These are phyloP conservation scores for Leuciscus idus DNA, from an alignment of 2,113 vertebrate genomes.

Conservation along the genomic window DNA sequence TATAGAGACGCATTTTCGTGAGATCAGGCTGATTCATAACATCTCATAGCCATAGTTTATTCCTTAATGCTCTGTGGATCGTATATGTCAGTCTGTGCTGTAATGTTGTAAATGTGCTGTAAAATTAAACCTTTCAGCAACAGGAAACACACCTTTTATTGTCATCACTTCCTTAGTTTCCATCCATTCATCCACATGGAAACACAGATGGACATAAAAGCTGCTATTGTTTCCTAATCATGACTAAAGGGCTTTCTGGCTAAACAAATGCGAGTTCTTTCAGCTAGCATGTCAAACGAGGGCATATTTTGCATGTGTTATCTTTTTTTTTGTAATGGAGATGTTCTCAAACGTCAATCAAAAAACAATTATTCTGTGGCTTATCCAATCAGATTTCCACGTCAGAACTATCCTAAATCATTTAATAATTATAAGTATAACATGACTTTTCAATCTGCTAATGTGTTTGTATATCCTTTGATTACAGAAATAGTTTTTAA, in stretches of 20 bases:
- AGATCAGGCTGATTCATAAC: background rate
- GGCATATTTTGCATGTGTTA: background rate
- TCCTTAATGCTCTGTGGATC: background rate
- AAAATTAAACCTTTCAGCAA: background rate
- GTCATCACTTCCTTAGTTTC: background rate
- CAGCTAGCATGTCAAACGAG: background rate
- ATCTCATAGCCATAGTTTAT: background rate
- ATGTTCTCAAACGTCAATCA: background rate
- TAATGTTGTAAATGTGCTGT: background rate
- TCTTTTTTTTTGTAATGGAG: background rate
- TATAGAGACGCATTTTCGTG: too few species aligned
- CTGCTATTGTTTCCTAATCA: conserved; percentile 10
- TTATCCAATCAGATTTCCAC: background rate
- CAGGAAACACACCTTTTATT: conserved; percentile 36
- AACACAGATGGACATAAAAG: background rate
- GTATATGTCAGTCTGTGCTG: background rate
- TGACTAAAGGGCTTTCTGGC: background rate
- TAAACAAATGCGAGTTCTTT: background rate
- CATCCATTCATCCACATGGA: conserved; percentile 17
- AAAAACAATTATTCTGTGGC: background rate
- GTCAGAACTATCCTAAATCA: background rate
- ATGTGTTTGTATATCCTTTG: background rate
- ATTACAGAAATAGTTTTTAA: background rate
- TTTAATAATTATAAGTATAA: background rate
- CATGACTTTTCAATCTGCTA: background rate